Evolutionary conservation across 2,113 vertebrate species (phyloP).

Genomic region (Eclectus roratus): DNA sequence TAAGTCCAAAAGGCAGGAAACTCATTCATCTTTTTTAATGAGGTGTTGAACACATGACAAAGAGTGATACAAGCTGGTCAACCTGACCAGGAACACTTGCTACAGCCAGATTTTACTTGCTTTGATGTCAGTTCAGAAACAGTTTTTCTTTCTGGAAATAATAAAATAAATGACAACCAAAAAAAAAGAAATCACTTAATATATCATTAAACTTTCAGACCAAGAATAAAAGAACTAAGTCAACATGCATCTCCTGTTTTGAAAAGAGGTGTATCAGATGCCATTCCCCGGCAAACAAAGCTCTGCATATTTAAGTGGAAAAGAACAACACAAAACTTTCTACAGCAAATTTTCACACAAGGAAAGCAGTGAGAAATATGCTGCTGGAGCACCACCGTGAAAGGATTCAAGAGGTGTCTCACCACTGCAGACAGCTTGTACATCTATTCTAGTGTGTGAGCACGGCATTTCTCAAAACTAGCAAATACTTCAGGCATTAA

Average conservation of each 20-base stretch:
- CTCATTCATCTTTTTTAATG: neutral
- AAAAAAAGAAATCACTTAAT: neutral
- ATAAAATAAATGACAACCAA: neutral
- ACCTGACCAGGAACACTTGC: neutral
- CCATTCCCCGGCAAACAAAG: neutral
- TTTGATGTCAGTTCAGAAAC: neutral
- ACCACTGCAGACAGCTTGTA: neutral
- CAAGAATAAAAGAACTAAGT: neutral
- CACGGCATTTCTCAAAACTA: neutral
- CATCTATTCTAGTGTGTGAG: fast-evolving
- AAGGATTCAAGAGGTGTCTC: neutral
- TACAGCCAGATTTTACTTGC: neutral
- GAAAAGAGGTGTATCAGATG: neutral
- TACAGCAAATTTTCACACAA: neutral
- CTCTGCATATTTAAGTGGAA: neutral
- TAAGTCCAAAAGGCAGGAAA: neutral
- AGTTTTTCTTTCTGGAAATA: neutral
- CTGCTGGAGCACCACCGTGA: too few relatives aligned
- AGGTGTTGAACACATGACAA: neutral
- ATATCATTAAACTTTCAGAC: neutral
- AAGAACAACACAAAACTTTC: neutral
- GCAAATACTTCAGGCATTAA: neutral
- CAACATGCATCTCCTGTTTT: neutral
- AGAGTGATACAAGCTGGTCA: neutral
- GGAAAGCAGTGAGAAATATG: neutral